Conservation (phyloP, 2,888 invertebrate genomes). For the Limnephilus lunatus region DNA sequence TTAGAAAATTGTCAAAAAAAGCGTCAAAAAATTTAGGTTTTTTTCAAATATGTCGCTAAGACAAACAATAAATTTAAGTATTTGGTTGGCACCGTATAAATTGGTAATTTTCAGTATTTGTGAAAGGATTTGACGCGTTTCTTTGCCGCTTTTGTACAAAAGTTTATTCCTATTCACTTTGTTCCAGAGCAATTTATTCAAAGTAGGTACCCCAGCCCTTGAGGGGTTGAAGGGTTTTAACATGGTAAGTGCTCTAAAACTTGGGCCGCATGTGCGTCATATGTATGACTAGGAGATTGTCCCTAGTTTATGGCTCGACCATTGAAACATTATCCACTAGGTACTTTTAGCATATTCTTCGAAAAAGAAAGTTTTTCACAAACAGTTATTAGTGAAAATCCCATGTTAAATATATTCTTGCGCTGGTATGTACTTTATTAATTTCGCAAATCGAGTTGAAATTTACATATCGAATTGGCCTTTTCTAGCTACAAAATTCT, state of each 20-base stretch:
- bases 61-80: neutral
- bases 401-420: too few species aligned
- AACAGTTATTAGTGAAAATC: too few species aligned
- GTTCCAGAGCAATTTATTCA: constrained; percentile 40
- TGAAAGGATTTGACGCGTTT: neutral
- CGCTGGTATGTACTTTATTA: too few species aligned
- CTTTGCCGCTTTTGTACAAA: constrained; percentile 34
- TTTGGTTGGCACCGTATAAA: constrained; percentile 3
- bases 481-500: too few species aligned
- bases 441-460: too few species aligned
- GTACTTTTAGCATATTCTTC: too few species aligned
- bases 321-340: neutral
- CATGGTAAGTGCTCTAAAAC: constrained; percentile 44
- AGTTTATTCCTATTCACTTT: constrained; percentile 43
- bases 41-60: neutral
- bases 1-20: neutral
- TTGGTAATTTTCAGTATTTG: constrained; percentile 39
- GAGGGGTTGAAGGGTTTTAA: constrained; percentile 40
- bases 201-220: constrained; percentile 34
- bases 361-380: too few species aligned
- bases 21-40: neutral
- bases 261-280: constrained; percentile 47
- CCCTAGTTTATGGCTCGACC: constrained; percentile 26
- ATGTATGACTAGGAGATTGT: constrained; percentile 43
- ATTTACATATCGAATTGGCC: too few species aligned